Evolutionary conservation across 2,888 invertebrate species (phyloP), one percentile per base, ranked within the genome.

Genomic region (Calliscelio sp.): DNA sequence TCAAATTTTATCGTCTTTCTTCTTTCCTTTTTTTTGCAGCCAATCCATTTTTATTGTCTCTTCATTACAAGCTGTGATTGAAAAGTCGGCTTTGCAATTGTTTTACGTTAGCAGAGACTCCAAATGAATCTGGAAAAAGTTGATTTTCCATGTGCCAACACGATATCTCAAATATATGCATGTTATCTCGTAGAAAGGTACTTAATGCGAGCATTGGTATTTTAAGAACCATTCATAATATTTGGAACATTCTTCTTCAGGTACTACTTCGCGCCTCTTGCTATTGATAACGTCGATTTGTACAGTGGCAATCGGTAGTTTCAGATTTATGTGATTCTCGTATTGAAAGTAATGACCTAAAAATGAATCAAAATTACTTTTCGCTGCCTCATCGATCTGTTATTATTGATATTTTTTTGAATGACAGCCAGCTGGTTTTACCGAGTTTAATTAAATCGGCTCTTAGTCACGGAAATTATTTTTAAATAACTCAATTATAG

Each of bases 11-110:
- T n/a, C n/a, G n/a, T n/a, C n/a, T n/a, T n/a, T n/a, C n/a, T n/a
- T n/a, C n/a, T n/a, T n/a, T n/a, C 4, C 8, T 28, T 28, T 28
- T 28, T 28, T 28, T 28, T 28, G 8, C 8, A 6, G 28, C 28
- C n/a, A n/a, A 28, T 28, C 28, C 28, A n/a, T 41, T 41, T 41
- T 41, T 41, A 41, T 57, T 32, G 57, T 57, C 32, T 35, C 22
- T 57, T 57, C 28, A 57, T 57, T 57, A 35, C 32, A 20, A 35
- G 16, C 35, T 57, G 16, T 57, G 35, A 57, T 57, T 57, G 57
- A 18, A 57, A 57, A 57, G 20, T 57, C 6, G 18, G 8, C 5
- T 57, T 57, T 20, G 1, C 41, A 11, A 55, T 57, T 57, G 35
- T 38, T 57, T 20, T 57, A 24, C 35, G 20, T 41, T 28, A 28